Evolutionary conservation across 2,888 invertebrate species (phyloP).

Genomic region (Pyrochroa serraticornis): DNA sequence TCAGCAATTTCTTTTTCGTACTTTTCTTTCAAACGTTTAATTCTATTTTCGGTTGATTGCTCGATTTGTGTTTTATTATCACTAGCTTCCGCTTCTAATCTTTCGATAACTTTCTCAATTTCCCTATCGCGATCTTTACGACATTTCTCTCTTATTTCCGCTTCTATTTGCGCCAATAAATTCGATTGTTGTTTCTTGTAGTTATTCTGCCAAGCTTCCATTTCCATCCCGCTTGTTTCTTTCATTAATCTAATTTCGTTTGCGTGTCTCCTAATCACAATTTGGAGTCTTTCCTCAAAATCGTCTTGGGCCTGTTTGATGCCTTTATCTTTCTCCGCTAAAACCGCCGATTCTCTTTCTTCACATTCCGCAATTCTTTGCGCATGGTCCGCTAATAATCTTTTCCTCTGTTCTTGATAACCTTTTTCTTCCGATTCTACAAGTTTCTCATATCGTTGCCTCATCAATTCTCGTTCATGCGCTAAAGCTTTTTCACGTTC

Average conservation of each 20-base stretch:
- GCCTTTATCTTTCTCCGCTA: conserved; percentile 58
- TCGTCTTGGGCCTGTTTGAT: conserved; percentile 60
- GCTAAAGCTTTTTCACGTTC: conserved; percentile 68
- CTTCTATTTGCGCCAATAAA: conserved; percentile 69
- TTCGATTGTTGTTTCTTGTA: conserved; percentile 67
- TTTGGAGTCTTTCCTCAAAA: conserved; percentile 61
- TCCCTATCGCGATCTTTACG: conserved; percentile 78
- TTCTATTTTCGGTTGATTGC: conserved; percentile 64
- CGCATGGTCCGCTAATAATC: conserved; percentile 60
- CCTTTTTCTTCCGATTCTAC: conserved; percentile 62
- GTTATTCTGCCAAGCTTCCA: conserved; percentile 68
- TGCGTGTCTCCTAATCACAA: conserved; percentile 58
- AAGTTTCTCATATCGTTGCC: conserved; percentile 64
- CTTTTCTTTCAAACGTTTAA: conserved; percentile 76
- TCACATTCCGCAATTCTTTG: conserved; percentile 58
- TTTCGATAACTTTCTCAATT: conserved; percentile 75
- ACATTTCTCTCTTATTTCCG: conserved; percentile 71
- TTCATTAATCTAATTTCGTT: conserved; percentile 64
- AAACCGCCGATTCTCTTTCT: conserved; percentile 55
- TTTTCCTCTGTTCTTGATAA: conserved; percentile 63
- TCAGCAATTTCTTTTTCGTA: conserved; percentile 74
- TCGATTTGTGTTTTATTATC: conserved; percentile 66
- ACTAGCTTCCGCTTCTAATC: conserved; percentile 71
- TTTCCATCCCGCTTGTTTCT: conserved; percentile 66
- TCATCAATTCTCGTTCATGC: conserved; percentile 66